Percentiles rank a stretch among this genome's conserved stretches.
These are phyloP conservation scores for Decapterus maruadsi DNA, from an alignment of 2,797 vertebrate genomes.

Conservation along the genomic window DNA sequence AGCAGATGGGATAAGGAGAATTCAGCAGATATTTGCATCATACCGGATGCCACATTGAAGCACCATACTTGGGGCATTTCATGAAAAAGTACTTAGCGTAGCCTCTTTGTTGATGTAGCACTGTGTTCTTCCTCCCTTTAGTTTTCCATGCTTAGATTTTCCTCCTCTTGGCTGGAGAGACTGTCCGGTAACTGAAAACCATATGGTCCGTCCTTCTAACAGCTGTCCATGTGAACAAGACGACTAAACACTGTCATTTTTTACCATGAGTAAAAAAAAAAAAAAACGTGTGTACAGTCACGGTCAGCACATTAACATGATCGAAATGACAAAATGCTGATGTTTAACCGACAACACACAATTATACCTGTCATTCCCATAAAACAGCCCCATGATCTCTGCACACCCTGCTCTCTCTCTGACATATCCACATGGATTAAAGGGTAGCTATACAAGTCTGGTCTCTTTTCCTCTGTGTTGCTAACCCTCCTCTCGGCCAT, in stretches of 20 bases:
- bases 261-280: slow-evolving; percentile 8
- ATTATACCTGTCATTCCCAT: too few relatives aligned
- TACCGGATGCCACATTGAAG: slow-evolving; percentile 65
- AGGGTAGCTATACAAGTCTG: too few relatives aligned
- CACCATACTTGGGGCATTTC: slow-evolving; percentile 57
- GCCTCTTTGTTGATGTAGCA: slow-evolving; percentile 33
- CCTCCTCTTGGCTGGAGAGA: slow-evolving; percentile 2
- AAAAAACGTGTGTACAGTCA: background rate
- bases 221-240: slow-evolving; percentile 24
- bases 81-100: slow-evolving; percentile 41
- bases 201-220: slow-evolving; percentile 36
- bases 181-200: slow-evolving; percentile 29
- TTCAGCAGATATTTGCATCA: slow-evolving; percentile 65
- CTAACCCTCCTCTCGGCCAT: too few relatives aligned
- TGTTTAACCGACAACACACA: background rate
- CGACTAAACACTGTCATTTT: background rate
- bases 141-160: slow-evolving; percentile 19
- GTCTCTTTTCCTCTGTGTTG: too few relatives aligned
- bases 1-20: slow-evolving; percentile 76
- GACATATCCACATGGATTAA: too few relatives aligned
- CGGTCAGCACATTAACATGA: background rate
- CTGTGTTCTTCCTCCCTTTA: background rate
- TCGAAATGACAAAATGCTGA: background rate
- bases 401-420: too few relatives aligned
- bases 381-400: too few relatives aligned